phyloP scores from a whole-genome alignment of 1,140 invertebrate species.

The Leptestheria dahalacensis region DNA sequence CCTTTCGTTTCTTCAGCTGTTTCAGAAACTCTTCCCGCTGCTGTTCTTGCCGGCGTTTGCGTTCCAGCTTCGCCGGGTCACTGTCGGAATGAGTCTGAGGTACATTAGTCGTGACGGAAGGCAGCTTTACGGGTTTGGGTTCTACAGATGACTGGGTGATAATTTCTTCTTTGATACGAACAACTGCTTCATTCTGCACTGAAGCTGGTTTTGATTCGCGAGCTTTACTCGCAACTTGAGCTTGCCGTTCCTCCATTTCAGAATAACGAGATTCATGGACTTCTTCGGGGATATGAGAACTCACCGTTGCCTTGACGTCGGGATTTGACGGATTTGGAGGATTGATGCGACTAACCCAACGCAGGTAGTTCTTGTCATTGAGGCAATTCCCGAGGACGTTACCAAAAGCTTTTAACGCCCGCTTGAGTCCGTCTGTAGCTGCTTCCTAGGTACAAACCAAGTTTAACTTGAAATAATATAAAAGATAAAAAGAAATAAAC shows the following conservation, averaged over 20 bases:
- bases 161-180: background rate
- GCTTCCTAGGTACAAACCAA: conserved; percentile 25
- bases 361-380: conserved; percentile 31
- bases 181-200: background rate
- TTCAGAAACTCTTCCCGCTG: conserved; percentile 15
- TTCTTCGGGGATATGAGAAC: background rate
- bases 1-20: conserved; percentile 4
- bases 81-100: background rate
- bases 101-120: background rate
- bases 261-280: conserved; percentile 6
- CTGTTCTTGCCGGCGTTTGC: conserved; percentile 15
- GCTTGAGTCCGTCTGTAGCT: conserved; percentile 35
- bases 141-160: background rate
- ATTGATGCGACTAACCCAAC: conserved; percentile 15
- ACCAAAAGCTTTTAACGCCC: conserved; percentile 34
- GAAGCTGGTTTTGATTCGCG: background rate
- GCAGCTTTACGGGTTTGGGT: background rate
- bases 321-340: background rate
- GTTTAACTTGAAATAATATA: background rate
- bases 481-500: background rate
- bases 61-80: conserved; percentile 8
- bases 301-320: background rate
- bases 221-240: conserved; percentile 6
- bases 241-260: conserved; percentile 1
- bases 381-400: conserved; percentile 34